Evolutionary conservation across 2,113 vertebrate genomes (phyloP), one percentile per base, ranked within the genome.

Genomic region (Trachemys scripta): DNA sequence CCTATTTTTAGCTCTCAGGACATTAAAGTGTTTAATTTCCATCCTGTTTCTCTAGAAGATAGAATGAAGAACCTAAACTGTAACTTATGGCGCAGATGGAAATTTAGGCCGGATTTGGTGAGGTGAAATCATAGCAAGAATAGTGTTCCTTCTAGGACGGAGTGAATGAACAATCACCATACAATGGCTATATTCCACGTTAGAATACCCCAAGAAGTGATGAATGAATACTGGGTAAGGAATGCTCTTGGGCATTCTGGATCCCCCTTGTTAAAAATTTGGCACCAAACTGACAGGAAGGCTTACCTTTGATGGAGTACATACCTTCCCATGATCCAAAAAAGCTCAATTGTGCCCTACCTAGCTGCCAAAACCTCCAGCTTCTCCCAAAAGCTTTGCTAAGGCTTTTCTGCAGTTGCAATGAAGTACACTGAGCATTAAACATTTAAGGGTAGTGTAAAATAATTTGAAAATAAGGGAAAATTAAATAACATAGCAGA

Each of bases 1-100:
- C 13, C 1, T 22, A 87, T 54, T 89, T 94, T 84, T 47, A 51
- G 51, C 38, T 76, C 4, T 12, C 22, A 83, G 54, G 6, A 82
- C 35, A 62, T 62, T 29, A 92, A 80, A 86, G 87, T 72, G 2
- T 17, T 80, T 90, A 12, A 80, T 38, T 93, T 84, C 16, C 51
- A 83, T 5, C 51, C 84, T 29, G 51, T 84, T 38, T 65, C 29
- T 27, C 72, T 0, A 80, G 51, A 90, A 97, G 91, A 85, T 4
- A 2, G 45, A 90, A 93, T 16, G 1, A 51, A 11, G 3, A 82
- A 84, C 29, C 20, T 25, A 56, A 50, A 90, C 0, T 76, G 7
- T 49, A 95, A 76, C 9, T 62, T 3, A 87, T 0, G 0, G 51
- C 6, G 85, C 10, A 84, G 50, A 56, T 2, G 90, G 90, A 95